Conservation (phyloP, 2,797 vertebrate genomes). For the Periophthalmus magnuspinnatus region DNA sequence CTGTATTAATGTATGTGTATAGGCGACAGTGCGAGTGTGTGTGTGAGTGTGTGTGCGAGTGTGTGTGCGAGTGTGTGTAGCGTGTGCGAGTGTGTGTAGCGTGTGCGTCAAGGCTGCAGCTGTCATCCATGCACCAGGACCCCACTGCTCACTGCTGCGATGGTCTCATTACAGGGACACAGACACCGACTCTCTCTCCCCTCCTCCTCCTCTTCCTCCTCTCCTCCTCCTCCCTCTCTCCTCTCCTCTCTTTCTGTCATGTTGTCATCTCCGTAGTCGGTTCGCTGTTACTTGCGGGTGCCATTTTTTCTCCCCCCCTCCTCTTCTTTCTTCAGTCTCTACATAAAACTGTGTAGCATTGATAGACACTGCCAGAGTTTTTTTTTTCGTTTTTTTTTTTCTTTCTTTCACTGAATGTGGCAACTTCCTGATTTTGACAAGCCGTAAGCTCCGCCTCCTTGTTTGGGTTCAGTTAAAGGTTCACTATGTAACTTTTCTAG, state of each 20-base stretch:
- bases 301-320: constrained; percentile 26
- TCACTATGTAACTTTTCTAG: no score
- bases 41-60: constrained; percentile 59
- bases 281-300: constrained; percentile 28
- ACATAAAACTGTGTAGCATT: constrained; percentile 16
- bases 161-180: constrained; percentile 79
- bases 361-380: constrained; percentile 6
- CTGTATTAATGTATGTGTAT: constrained; percentile 29
- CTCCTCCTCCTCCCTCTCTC: constrained; percentile 14
- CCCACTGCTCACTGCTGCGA: constrained; percentile 74
- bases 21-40: constrained; percentile 32
- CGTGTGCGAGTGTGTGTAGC: neutral
- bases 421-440: neutral
- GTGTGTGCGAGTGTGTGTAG: neutral
- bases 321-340: constrained; percentile 18
- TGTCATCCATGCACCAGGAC: constrained; percentile 74
- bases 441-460: no score
- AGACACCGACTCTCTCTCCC: constrained; percentile 39
- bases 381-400: no score
- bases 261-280: constrained; percentile 45
- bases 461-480: no score
- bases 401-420: neutral
- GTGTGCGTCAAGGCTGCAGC: constrained; percentile 67
- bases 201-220: constrained; percentile 31
- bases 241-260: constrained; percentile 30